These are phyloP conservation scores for Myrmecobius fasciatus DNA, from an alignment of 2,113 vertebrate genomes.

Conservation along the genomic window DNA sequence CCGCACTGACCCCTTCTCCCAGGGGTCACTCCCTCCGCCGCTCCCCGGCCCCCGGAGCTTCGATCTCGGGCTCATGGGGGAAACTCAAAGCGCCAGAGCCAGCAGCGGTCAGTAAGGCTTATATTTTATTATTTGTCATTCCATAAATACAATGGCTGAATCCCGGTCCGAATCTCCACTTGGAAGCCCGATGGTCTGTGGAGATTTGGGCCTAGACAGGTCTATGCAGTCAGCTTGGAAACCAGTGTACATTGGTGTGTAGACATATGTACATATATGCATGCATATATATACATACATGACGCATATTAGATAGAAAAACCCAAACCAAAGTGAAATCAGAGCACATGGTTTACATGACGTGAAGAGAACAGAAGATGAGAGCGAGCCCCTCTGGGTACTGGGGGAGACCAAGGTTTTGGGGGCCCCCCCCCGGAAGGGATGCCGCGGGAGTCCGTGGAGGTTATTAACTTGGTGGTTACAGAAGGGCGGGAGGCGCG, in stretches of 20 bases:
- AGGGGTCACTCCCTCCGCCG: neutral
- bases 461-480: neutral
- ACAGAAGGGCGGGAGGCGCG: neutral
- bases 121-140: constrained; percentile 81
- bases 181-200: constrained; percentile 46
- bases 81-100: too few relatives aligned
- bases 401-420: neutral
- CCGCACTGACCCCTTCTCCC: too few relatives aligned
- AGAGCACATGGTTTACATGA: constrained; percentile 51
- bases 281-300: neutral
- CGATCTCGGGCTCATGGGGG: neutral
- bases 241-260: neutral
- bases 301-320: neutral
- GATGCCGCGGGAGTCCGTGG: neutral
- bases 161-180: constrained; percentile 42
- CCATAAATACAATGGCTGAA: constrained; percentile 72
- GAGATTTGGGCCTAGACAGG: constrained; percentile 42
- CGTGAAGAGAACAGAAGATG: neutral
- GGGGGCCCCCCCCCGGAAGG: too few relatives aligned
- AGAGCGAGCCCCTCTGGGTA: neutral
- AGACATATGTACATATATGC: neutral
- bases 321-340: too few relatives aligned
- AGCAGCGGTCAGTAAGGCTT: neutral
- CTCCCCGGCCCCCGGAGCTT: neutral
- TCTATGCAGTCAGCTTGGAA: constrained; percentile 41